Evolutionary conservation across 1,140 invertebrate genomes (phyloP), one percentile per base, ranked within the genome.

Genomic region (Ips typographus): DNA sequence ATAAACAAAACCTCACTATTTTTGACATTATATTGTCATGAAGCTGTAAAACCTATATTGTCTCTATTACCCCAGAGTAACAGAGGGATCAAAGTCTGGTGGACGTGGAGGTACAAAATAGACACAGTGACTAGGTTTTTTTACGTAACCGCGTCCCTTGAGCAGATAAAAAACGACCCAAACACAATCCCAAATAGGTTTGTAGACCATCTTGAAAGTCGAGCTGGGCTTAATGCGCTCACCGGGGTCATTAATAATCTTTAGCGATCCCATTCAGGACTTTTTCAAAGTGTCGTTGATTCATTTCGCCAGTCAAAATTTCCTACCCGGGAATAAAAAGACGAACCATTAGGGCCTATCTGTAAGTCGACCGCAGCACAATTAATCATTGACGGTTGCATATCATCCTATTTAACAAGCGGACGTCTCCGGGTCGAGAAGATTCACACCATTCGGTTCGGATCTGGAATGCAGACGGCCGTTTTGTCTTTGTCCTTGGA

Each of bases 351-450:
- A 72, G 60, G 63, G 47, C 42, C 71, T 69, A 72, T 72, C 71
- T 72, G 65, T 72, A 59, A 60, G 39, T 51, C 47, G 65, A 72
- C 71, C 66, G 61, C 66, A 72, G 49, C 37, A 59, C 52, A 61
- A 72, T 72, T 72, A 72, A 72, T 72, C 71, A 72, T 47, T 37
- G 44, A 49, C 6, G 44, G 65, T 63, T 65, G 69, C 71, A 72
- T 72, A 68, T 72, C 71, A 72, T 72, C 71, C 71, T 68, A 65
- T 69, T 72, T 72, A 72, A 72, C 71, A 51, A 72, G 71, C 56
- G 43, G 67, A 69, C 59, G 61, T 64, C 57, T 56, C 22, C 47
- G 37, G 51, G 43, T 42, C 61, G 52, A 22, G 22, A 64, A 52
- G 60, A 63, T 69, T 69, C 68, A 69, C 68, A 69, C 68, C 7